Conservation (phyloP, 2,888 invertebrate genomes). For the Balanococcus diminutus region DNA sequence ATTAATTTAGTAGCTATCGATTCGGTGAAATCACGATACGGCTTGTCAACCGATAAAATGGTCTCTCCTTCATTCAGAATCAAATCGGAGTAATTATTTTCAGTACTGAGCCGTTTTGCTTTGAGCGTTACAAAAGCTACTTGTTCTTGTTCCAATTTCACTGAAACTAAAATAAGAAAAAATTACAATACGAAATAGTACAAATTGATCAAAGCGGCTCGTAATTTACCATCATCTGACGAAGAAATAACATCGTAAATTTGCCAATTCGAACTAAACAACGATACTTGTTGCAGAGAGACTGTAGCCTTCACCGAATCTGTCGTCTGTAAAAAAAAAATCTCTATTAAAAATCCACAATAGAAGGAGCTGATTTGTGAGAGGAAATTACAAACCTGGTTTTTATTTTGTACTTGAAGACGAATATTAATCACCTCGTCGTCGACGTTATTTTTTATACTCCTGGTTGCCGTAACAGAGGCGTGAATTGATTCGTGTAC, state of each 20-base stretch:
- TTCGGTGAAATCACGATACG: conserved; percentile 37
- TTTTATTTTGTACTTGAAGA: conserved; percentile 56
- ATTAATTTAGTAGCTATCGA: conserved; percentile 33
- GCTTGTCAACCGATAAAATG: conserved; percentile 1
- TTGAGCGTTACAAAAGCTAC: conserved; percentile 39
- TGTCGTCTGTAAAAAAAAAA: conserved; percentile 64
- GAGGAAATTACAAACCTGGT: conserved; percentile 54
- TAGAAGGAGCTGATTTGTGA: too few species aligned
- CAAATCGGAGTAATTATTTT: conserved; percentile 53
- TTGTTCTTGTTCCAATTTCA: conserved; percentile 40
- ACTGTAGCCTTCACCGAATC: conserved; percentile 67
- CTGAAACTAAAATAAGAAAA: not conserved
- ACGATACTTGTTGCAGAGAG: conserved; percentile 67
- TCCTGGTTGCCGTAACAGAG: conserved; percentile 66
- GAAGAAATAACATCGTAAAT: conserved; percentile 61
- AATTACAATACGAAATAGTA: not conserved
- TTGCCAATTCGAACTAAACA: conserved; percentile 70
- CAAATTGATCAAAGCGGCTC: not conserved
- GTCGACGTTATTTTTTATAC: conserved; percentile 61
- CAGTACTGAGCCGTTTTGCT: conserved; percentile 36
- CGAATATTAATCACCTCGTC: conserved; percentile 34
- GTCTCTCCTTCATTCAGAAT: conserved; percentile 41
- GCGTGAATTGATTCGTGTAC: conserved; percentile 69
- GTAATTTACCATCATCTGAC: conserved; percentile 12
- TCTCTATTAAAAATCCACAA: not conserved